A percentile compares a stretch with the other conserved stretches of the same genome.
Evolutionary conservation across 1,140 invertebrate genomes (phyloP).

Genomic region (Euura lappo): DNA sequence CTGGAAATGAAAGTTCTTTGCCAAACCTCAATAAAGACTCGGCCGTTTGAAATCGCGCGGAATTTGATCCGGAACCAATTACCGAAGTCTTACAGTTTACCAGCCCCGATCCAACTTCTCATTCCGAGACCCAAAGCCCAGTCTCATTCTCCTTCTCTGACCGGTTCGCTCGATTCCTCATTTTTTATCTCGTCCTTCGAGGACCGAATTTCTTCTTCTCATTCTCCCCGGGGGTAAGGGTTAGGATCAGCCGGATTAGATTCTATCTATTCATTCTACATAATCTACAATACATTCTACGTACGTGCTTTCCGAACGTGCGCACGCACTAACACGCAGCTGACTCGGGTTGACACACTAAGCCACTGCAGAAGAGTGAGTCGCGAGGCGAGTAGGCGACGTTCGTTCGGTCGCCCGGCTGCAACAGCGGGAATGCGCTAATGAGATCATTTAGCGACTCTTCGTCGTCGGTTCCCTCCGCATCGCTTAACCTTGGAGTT

Average conservation of each 20-base stretch:
- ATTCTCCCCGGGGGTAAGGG: no score
- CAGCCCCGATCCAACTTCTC: background rate
- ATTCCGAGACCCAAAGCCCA: background rate
- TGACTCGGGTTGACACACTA: no score
- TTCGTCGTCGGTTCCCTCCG: slow-evolving; percentile 14
- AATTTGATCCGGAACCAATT: background rate
- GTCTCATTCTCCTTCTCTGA: background rate
- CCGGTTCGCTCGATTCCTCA: background rate
- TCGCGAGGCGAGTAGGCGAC: background rate
- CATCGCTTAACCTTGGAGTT: slow-evolving; percentile 9
- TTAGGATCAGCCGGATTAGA: no score
- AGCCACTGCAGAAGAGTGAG: background rate
- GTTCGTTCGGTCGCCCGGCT: slow-evolving; percentile 21
- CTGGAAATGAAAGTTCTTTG: no score
- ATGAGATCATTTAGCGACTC: slow-evolving; percentile 57
- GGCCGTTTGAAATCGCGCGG: background rate
- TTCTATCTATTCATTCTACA: no score
- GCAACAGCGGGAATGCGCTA: slow-evolving; percentile 54
- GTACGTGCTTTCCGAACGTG: no score
- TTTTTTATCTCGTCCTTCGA: background rate
- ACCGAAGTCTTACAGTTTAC: background rate
- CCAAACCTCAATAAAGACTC: background rate
- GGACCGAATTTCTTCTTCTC: background rate
- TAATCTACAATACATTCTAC: no score
- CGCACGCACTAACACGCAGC: no score